phyloP scores from a whole-genome alignment of 2,888 invertebrate genomes.

The Cantharis lateralis region DNA sequence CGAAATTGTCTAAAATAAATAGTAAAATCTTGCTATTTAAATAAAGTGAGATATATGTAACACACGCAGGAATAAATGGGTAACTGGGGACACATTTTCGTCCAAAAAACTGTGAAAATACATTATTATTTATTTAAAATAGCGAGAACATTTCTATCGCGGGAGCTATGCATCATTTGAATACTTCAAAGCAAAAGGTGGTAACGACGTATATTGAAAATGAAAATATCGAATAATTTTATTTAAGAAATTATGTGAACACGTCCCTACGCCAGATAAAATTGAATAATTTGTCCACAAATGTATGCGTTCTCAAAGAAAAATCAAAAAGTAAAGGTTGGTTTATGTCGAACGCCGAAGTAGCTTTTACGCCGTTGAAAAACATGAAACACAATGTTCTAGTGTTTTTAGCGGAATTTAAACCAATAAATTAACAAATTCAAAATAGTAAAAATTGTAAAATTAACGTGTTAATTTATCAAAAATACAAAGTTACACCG shows the following conservation, averaged over 20 bases:
- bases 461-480: too few species aligned
- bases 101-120: constrained; percentile 27
- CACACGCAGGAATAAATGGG: constrained; percentile 17
- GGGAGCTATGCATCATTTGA: constrained; percentile 28
- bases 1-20: constrained; percentile 6
- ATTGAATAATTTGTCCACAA: background rate
- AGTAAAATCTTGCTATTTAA: constrained; percentile 17
- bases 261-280: background rate
- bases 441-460: too few species aligned
- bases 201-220: constrained; percentile 8
- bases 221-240: constrained; percentile 16
- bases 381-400: too few species aligned
- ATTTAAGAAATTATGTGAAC: background rate
- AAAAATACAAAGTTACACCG: too few species aligned
- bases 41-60: constrained; percentile 20
- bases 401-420: too few species aligned
- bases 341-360: too few species aligned
- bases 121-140: constrained; percentile 30
- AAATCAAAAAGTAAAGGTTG: background rate
- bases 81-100: constrained; percentile 26
- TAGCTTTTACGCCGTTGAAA: too few species aligned
- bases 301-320: background rate
- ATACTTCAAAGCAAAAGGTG: constrained; percentile 16
- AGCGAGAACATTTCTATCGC: constrained; percentile 15
- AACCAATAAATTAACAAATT: too few species aligned